Conservation (phyloP, 2,797 vertebrate genomes). For the Cirrhinus molitorella region DNA sequence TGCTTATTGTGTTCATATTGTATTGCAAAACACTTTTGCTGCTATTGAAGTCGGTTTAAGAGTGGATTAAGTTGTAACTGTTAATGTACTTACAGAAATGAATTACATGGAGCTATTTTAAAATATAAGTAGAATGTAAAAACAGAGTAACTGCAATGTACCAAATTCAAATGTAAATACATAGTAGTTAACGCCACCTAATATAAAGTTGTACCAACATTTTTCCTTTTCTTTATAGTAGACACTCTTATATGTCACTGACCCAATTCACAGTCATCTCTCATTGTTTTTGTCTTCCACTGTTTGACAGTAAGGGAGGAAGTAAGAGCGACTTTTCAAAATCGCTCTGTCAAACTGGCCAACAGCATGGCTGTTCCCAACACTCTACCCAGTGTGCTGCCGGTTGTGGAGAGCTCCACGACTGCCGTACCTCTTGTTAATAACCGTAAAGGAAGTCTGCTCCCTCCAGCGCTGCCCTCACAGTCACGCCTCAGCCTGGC, state of each 20-base stretch:
- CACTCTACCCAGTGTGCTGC: conserved; percentile 79
- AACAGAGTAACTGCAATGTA: too few relatives aligned
- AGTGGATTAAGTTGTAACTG: too few relatives aligned
- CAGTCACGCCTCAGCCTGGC: conserved; percentile 79
- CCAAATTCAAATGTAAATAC: too few relatives aligned
- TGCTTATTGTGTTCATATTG: too few relatives aligned
- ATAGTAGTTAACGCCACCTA: too few relatives aligned
- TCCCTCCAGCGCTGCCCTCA: conserved; percentile 75
- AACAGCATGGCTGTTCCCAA: conserved; percentile 76
- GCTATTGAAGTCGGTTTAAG: too few relatives aligned
- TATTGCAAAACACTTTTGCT: too few relatives aligned
- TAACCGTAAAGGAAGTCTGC: conserved; percentile 90
- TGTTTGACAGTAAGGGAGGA: conserved; percentile 93
- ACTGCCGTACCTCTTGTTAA: conserved; percentile 83
- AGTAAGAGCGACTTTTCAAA: conserved; percentile 88
- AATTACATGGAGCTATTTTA: too few relatives aligned
- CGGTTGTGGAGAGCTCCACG: conserved; percentile 74
- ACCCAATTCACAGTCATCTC: conserved; percentile 55
- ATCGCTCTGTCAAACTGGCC: conserved; percentile 85
- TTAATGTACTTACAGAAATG: too few relatives aligned
- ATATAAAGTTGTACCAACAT: too few relatives aligned
- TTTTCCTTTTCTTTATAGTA: neutral
- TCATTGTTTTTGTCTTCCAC: conserved; percentile 77
- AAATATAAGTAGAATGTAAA: too few relatives aligned
- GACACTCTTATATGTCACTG: conserved; percentile 34